Evolutionary conservation across 2,888 invertebrate species (phyloP).

Genomic region (Tipula vernalis): DNA sequence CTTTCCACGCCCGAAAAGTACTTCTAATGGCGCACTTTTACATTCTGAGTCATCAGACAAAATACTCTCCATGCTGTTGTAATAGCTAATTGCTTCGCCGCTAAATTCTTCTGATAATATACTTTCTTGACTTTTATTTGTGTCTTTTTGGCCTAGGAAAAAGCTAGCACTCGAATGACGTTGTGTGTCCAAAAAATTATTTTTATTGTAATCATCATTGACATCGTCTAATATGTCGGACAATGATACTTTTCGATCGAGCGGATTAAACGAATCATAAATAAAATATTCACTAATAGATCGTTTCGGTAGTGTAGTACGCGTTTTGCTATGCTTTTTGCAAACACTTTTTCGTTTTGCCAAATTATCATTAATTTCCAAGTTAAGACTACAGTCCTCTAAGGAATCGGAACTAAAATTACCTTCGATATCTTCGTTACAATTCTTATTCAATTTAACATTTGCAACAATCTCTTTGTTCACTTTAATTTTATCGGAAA

Average conservation of each 20-base stretch:
- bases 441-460: conserved; percentile 1
- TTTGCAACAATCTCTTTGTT: conserved; percentile 8
- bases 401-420: conserved; percentile 70
- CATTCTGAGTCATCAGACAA: conserved; percentile 70
- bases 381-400: conserved; percentile 53
- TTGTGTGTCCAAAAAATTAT: conserved; percentile 43
- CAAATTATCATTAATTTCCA: conserved; percentile 36
- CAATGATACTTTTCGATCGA: conserved; percentile 42
- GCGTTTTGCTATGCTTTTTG: conserved; percentile 39
- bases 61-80: conserved; percentile 68
- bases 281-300: conserved; percentile 72
- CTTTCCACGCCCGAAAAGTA: conserved; percentile 46
- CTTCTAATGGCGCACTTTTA: conserved; percentile 64
- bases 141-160: conserved; percentile 48
- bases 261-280: conserved; percentile 40
- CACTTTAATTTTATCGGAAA: conserved; percentile 12
- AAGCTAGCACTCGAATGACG: conserved; percentile 67
- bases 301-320: conserved; percentile 42
- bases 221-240: conserved; percentile 38
- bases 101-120: conserved; percentile 60
- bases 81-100: conserved; percentile 46
- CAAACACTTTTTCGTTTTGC: background rate
- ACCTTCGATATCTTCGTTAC: conserved; percentile 27
- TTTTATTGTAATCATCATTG: conserved; percentile 24
- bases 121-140: conserved; percentile 57